These are phyloP conservation scores for Apodemus agrarius DNA, from an alignment of 2,797 vertebrate species.

Conservation along the genomic window DNA sequence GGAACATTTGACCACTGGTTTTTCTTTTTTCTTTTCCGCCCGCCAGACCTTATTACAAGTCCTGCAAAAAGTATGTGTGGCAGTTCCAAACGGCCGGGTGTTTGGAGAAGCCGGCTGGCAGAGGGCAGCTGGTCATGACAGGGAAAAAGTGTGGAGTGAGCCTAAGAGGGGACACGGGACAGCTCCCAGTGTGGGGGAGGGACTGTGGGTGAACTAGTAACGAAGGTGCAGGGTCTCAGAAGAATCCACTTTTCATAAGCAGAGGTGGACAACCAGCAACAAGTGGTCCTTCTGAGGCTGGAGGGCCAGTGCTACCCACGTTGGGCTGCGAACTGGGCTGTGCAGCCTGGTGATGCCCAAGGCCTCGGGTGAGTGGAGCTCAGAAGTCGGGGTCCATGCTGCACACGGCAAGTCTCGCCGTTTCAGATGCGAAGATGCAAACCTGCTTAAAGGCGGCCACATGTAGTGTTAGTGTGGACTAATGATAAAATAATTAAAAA, in stretches of 20 bases:
- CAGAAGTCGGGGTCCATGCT: neutral
- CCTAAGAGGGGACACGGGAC: neutral
- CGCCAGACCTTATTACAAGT: constrained; percentile 59
- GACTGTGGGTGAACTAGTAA: neutral
- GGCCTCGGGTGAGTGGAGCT: neutral
- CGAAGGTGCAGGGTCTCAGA: neutral
- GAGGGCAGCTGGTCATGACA: constrained; percentile 56
- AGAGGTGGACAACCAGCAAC: neutral
- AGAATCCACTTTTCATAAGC: constrained; percentile 34
- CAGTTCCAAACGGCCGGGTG: constrained; percentile 75
- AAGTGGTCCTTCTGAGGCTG: neutral
- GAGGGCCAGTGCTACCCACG: neutral
- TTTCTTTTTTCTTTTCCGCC: neutral
- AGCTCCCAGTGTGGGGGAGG: neutral
- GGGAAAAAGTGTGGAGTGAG: constrained; percentile 32
- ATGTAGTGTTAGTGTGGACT: neutral
- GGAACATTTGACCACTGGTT: constrained; percentile 65
- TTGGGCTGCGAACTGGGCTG: neutral
- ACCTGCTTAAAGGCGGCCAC: neutral
- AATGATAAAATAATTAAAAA: neutral
- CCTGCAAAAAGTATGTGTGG: constrained; percentile 60
- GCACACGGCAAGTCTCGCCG: neutral
- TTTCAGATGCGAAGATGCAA: neutral
- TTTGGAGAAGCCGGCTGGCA: constrained; percentile 67
- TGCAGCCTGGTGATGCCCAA: neutral